Percentiles rank a stretch among this genome's conserved stretches.
Evolutionary conservation across 2,888 invertebrate genomes (phyloP).

Genomic region (Himalopsyche japonica): DNA sequence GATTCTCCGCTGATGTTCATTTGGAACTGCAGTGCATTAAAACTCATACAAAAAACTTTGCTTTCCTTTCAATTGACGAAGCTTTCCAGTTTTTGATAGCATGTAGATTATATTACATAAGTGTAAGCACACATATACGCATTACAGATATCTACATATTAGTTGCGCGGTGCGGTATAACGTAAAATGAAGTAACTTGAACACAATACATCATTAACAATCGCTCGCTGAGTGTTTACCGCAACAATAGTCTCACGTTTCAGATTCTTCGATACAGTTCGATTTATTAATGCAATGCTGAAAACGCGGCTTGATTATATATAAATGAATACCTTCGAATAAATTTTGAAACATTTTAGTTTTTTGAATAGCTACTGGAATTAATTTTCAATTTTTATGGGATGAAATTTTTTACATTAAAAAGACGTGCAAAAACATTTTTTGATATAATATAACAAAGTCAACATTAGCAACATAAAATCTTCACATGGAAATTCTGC

Average conservation of each 20-base stretch:
- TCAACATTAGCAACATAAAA: too few relatives aligned
- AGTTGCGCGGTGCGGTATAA: background rate
- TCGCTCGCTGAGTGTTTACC: background rate
- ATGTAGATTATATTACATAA: too few relatives aligned
- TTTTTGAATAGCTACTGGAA: background rate
- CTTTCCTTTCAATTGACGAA: background rate
- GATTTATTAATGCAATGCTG: background rate
- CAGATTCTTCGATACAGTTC: background rate
- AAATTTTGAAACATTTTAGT: background rate
- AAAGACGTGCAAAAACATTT: too few relatives aligned
- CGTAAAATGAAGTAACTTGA: background rate
- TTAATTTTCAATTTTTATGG: background rate
- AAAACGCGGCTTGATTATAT: background rate
- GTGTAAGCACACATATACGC: background rate
- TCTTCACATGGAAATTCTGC: too few relatives aligned
- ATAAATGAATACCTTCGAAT: background rate
- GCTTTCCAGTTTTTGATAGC: background rate
- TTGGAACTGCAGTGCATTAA: too few relatives aligned
- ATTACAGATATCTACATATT: background rate
- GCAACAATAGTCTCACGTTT: background rate
- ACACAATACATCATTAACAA: slow-evolving; percentile 8
- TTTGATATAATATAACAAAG: too few relatives aligned
- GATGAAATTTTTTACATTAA: background rate
- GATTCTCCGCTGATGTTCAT: too few relatives aligned
- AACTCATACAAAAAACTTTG: background rate